These are phyloP conservation scores for Lateolabrax maculatus DNA, from an alignment of 2,797 vertebrate species.

Conservation along the genomic window DNA sequence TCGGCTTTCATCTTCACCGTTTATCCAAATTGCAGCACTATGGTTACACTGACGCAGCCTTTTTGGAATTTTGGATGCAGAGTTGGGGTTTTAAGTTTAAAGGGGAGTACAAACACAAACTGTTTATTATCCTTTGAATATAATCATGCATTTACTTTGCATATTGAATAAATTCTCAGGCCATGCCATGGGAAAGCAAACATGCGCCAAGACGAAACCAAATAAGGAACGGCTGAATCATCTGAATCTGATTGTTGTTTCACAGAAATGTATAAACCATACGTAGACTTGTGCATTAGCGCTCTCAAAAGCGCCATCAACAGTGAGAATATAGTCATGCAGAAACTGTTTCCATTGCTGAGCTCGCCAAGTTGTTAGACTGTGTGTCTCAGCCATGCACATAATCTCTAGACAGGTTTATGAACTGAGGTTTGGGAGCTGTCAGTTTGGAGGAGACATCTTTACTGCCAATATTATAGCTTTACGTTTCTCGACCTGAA, in stretches of 20 bases:
- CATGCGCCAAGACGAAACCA: conserved; percentile 23
- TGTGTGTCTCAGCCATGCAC: conserved; percentile 69
- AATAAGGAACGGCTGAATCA: conserved; percentile 45
- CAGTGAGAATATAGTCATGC: conserved; percentile 56
- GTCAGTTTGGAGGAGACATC: conserved; percentile 82
- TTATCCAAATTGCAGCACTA: conserved; percentile 82
- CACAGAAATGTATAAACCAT: conserved; percentile 56
- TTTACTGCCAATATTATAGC: conserved; percentile 81
- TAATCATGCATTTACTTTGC: conserved; percentile 64
- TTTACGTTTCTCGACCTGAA: conserved; percentile 68
- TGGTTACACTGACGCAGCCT: conserved; percentile 74
- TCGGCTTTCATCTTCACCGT: conserved; percentile 79
- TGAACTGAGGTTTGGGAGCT: conserved; percentile 82
- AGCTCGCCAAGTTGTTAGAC: conserved; percentile 70
- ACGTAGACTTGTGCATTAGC: conserved; percentile 38
- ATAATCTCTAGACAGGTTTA: conserved; percentile 85
- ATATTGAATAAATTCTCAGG: conserved; percentile 65
- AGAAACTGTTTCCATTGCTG: conserved; percentile 71
- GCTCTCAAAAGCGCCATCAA: conserved; percentile 67
- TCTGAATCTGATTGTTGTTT: conserved; percentile 50
- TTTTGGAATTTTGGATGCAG: conserved; percentile 74
- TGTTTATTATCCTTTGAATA: conserved; percentile 74
- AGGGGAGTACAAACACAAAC: conserved; percentile 66
- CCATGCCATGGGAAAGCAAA: conserved; percentile 62
- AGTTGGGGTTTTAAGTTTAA: conserved; percentile 71